phyloP scores from a whole-genome alignment of 1,140 invertebrate genomes.

The Araneus ventricosus region DNA sequence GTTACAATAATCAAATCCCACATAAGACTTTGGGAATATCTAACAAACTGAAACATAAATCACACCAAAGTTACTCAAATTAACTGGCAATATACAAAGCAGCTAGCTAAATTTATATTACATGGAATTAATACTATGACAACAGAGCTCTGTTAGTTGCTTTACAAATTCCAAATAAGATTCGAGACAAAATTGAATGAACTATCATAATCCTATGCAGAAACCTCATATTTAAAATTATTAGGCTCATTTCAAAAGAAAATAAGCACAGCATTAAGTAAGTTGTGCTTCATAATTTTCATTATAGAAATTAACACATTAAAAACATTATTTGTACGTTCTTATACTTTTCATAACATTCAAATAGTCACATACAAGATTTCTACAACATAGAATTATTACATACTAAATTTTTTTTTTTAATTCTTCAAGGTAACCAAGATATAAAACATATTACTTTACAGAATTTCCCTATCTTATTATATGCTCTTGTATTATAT shows the following conservation, averaged over 20 bases:
- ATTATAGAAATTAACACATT: neutral
- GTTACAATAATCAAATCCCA: neutral
- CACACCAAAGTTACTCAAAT: neutral
- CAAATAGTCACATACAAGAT: no score
- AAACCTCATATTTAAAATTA: conserved; percentile 63
- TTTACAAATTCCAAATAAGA: no score
- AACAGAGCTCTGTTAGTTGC: neutral
- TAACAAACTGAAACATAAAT: neutral
- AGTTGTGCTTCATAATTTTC: neutral
- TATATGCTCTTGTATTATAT: no score
- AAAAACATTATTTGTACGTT: neutral
- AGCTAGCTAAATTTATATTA: neutral
- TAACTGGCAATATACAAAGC: neutral
- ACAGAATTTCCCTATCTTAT: no score
- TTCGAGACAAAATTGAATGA: no score
- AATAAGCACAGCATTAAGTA: neutral
- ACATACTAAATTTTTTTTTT: no score
- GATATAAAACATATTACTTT: no score
- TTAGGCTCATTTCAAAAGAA: neutral
- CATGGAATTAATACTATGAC: neutral
- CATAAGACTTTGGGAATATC: neutral
- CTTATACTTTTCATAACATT: neutral
- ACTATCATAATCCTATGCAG: neutral
- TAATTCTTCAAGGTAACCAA: no score
- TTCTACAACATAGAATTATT: no score